These are phyloP conservation scores for Ennomos fuscantarius DNA, from an alignment of 2,888 invertebrate genomes.

Conservation along the genomic window DNA sequence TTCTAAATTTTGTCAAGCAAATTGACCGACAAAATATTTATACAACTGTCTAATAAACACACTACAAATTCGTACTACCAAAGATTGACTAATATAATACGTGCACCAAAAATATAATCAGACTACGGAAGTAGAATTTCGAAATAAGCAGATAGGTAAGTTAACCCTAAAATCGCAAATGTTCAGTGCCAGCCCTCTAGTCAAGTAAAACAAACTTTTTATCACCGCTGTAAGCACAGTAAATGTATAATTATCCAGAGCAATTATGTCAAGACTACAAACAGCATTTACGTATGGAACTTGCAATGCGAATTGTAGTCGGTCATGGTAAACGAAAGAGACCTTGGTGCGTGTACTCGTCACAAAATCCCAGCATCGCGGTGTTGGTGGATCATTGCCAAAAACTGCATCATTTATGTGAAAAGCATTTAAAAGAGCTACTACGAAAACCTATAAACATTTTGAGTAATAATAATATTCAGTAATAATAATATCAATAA, in stretches of 20 bases:
- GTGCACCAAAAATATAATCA: too few relatives aligned
- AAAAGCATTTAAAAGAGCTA: conserved; percentile 19
- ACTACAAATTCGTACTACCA: too few relatives aligned
- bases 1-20: too few relatives aligned
- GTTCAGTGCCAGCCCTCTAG: too few relatives aligned
- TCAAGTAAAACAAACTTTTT: not conserved
- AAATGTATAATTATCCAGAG: conserved; percentile 3
- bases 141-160: too few relatives aligned
- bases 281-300: conserved; percentile 21
- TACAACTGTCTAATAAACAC: too few relatives aligned
- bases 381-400: conserved; percentile 34
- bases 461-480: conserved; percentile 10
- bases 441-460: conserved; percentile 26
- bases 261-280: conserved; percentile 35
- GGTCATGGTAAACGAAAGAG: conserved; percentile 58
- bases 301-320: conserved; percentile 35
- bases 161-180: too few relatives aligned
- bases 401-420: conserved; percentile 28
- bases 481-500: not conserved
- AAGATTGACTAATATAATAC: too few relatives aligned
- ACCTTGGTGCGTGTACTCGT: conserved; percentile 46
- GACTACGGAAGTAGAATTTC: too few relatives aligned
- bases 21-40: too few relatives aligned
- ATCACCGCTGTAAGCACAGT: not conserved
- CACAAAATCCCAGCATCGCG: conserved; percentile 37